Base-by-base conservation (phyloP, 2,797 vertebrate species). In the Gymnocypris eckloni region DNA sequence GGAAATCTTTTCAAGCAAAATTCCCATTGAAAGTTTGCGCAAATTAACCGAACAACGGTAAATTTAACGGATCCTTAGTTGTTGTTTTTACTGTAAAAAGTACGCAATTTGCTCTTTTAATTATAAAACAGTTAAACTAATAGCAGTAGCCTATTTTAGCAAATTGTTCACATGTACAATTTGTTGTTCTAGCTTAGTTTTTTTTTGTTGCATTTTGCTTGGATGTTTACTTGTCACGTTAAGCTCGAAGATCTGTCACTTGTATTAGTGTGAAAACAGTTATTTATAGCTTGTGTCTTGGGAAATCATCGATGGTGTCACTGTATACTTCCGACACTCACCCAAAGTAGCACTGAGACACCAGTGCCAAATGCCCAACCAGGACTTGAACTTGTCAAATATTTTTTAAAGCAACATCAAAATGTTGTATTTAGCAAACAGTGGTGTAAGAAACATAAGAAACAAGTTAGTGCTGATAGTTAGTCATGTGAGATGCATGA, bases 271-370 rank as follows among this genome's bases (percentile, higher is more conserved):
- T 78, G 37, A 78, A 84, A 79, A 70, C 37, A 41, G 59, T 54
- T 87, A 80, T 84, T 80, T 84, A 69, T 76, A 87, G 77, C 52
- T 6, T 12, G 61, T 85, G 69, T 79, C 79, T 87, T 79, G 75
- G 37, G 59, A 87, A 89, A 76, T 81, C 45, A 28, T 81, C 66
- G 54, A 39, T 84, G 75, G 79, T 61, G 79, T 82, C 78, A 66
- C n/a, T 39, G 59, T 43, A 85, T 59, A 82, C 83, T 87, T 87
- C 86, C 64, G 70, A 64, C 75, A 41, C 59, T 79, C 66, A 56
- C 71, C 71, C 71, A 43, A 77, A 73, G 83, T 56, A 78, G 28
- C 69, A 81, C 61, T 39, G 41, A 85, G 69, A 71, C 66, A 64
- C n/a, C 48, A 37, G 72, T 75, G 75, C 59, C 75, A 73, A 84